phyloP scores from a whole-genome alignment of 2,113 vertebrate genomes.

The Eulacestoma nigropectus region DNA sequence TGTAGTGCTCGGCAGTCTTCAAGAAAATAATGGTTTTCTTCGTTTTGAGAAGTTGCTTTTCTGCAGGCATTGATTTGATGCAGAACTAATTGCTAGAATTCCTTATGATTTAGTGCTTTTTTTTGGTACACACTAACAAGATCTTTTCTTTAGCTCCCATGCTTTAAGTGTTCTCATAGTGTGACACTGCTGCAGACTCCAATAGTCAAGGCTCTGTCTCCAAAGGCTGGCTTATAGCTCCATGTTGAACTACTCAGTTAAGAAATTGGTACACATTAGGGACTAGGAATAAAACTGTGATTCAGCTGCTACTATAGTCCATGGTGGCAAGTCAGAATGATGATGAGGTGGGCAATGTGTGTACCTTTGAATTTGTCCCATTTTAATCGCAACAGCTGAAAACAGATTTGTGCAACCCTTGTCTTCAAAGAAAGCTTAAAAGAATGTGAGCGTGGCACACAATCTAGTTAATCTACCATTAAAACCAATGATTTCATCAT shows the following conservation, averaged over 20 bases:
- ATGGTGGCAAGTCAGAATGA: background rate
- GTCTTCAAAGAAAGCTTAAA: background rate
- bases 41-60: background rate
- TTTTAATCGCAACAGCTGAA: background rate
- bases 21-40: background rate
- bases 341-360: background rate
- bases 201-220: background rate
- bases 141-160: background rate
- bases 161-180: background rate
- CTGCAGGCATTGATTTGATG: background rate
- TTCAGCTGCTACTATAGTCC: background rate
- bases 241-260: background rate
- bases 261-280: background rate
- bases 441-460: background rate
- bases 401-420: background rate
- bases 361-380: background rate
- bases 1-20: background rate
- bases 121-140: background rate
- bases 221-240: background rate
- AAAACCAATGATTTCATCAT: constrained; percentile 28
- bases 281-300: background rate
- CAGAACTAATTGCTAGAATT: background rate
- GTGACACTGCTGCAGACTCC: background rate
- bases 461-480: constrained; percentile 34
- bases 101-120: background rate